Base-by-base conservation (phyloP, 2,888 invertebrate species). In the Habrosyne pyritoides region DNA sequence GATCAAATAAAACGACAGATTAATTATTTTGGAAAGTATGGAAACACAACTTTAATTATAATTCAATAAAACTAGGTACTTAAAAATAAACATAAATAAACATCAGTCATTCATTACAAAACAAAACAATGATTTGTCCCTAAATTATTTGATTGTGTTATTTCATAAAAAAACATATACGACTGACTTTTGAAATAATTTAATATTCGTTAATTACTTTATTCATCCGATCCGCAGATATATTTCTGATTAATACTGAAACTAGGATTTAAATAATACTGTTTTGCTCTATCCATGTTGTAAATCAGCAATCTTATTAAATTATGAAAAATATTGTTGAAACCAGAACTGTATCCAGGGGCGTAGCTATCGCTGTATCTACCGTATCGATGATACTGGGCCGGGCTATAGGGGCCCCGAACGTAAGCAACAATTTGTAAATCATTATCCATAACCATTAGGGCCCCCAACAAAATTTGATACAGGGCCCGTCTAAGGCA, bases 11-110 rank as follows among this genome's bases (percentile, higher is more conserved):
- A 42, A 42, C 42, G 1, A 42, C 18, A 24, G 63, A 70, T 36
- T 52, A 22, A 24, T 18, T 36, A 24, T 18, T 26, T 6, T 62
- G 61, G 59, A 69, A 67, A 67, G 62, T 69, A 64, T 65, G 53
- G 64, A 69, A 72, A 73, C 64, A 63, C 56, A 65, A 63, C 50
- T 71, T 69, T 72, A 71, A 60, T 67, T 63, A 56, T 53, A 64
- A 59, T 18, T 18, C 7, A 42, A 8, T 42, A 3, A 42, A 24
- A 24, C 24, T 24, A 24, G 24, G 24, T 24, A 7, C 24, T 24
- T 24, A 24, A 24, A 5, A 42, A 2, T 42, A 42, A 54, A 64
- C 54, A 64, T 52, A 64, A 66, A 65, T 59, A 57, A 10, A 22
- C 36, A 21, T 58, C 71, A 67, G 67, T 71, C 70, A 71, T 69